These are phyloP conservation scores for Mechanitis mazaeus DNA, from an alignment of 2,888 invertebrate species.

Conservation along the genomic window DNA sequence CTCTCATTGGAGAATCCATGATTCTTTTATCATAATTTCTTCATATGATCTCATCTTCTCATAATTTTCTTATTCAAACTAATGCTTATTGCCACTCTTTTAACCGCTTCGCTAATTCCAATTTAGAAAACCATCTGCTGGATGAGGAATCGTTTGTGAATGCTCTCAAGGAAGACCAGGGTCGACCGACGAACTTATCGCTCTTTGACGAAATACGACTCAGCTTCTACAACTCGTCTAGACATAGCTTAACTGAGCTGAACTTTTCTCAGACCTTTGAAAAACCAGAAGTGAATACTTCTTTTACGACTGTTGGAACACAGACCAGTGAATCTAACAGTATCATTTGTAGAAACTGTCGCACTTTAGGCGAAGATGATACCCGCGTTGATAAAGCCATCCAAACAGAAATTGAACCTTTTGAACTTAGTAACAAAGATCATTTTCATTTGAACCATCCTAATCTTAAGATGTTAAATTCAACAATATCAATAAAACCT, in stretches of 20 bases:
- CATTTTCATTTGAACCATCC: too few relatives aligned
- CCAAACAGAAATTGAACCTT: too few relatives aligned
- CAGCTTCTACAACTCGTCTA: slow-evolving; percentile 56
- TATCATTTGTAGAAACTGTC: slow-evolving; percentile 7
- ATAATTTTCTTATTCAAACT: neutral
- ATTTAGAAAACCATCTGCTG: slow-evolving; percentile 56
- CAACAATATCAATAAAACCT: slow-evolving; percentile 42
- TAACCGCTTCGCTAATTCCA: slow-evolving; percentile 30
- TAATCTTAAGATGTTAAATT: slow-evolving; percentile 8
- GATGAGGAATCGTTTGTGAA: slow-evolving; percentile 63
- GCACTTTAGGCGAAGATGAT: too few relatives aligned
- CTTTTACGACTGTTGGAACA: slow-evolving; percentile 35
- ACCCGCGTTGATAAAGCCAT: too few relatives aligned
- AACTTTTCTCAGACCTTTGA: slow-evolving; percentile 35
- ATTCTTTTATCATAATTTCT: too few relatives aligned
- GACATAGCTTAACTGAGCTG: slow-evolving; percentile 36
- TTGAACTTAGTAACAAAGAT: too few relatives aligned
- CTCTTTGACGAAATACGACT: slow-evolving; percentile 65
- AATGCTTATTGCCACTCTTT: slow-evolving; percentile 11
- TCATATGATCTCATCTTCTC: too few relatives aligned
- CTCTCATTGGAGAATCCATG: too few relatives aligned
- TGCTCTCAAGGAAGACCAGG: slow-evolving; percentile 56
- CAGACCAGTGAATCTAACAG: slow-evolving; percentile 38
- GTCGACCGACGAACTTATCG: slow-evolving; percentile 59
- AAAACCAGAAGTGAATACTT: slow-evolving; percentile 34